These are phyloP conservation scores for Spicauda simplicius DNA, from an alignment of 2,888 invertebrate species.

Conservation along the genomic window DNA sequence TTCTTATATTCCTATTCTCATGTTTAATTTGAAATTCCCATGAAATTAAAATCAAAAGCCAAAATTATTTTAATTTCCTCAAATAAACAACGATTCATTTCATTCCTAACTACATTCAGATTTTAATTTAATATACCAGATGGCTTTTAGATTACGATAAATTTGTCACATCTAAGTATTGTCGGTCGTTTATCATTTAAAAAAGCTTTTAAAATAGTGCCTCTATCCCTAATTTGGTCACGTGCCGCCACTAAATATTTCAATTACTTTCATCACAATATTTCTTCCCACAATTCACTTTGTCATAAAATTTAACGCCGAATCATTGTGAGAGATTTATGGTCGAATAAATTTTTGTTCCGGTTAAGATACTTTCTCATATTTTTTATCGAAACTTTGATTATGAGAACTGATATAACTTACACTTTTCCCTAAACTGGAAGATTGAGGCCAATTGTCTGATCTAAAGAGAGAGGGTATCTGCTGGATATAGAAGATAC, in stretches of 20 bases:
- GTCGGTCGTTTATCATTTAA: conserved; percentile 43
- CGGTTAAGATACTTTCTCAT: conserved; percentile 15
- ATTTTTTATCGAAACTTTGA: conserved; percentile 17
- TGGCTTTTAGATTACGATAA: conserved; percentile 13
- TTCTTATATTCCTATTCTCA: no score
- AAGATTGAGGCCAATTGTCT: no score
- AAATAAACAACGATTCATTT: background rate
- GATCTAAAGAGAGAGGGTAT: no score
- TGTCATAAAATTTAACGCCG: conserved; percentile 55
- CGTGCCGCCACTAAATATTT: conserved; percentile 72
- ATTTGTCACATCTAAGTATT: conserved; percentile 35
- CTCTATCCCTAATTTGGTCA: conserved; percentile 49
- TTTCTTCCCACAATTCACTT: conserved; percentile 54
- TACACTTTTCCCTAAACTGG: no score
- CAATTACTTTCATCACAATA: conserved; percentile 72
- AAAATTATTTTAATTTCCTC: background rate
- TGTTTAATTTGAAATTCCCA: no score
- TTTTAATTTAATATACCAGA: background rate
- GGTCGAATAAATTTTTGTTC: conserved; percentile 16
- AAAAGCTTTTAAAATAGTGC: conserved; percentile 43
- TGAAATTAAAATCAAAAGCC: no score
- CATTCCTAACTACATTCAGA: background rate
- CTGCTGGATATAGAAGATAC: no score
- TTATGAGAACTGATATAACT: background rate
- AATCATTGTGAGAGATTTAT: conserved; percentile 41